Conservation (phyloP, 2,113 vertebrate species). For the Lophius piscatorius region DNA sequence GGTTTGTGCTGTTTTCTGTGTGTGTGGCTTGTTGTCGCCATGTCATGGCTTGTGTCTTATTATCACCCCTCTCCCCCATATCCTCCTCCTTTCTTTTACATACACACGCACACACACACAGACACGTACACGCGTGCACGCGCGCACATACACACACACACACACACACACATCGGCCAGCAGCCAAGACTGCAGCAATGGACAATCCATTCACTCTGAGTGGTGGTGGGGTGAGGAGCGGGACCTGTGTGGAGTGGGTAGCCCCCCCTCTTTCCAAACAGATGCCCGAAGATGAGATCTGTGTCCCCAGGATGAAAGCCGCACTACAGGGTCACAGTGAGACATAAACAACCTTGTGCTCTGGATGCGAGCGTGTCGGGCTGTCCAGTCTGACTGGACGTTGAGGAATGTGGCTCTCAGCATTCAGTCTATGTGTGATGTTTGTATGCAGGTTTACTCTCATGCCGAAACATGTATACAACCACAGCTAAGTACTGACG, state of each 20-base stretch:
- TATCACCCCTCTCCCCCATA: conserved; percentile 69
- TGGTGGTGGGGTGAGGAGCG: conserved; percentile 2
- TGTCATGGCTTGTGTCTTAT: conserved; percentile 81
- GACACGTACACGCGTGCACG: conserved; percentile 13
- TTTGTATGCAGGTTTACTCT: neutral
- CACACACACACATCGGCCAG: conserved; percentile 60
- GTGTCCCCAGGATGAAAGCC: conserved; percentile 30
- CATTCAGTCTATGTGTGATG: neutral
- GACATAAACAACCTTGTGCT: conserved; percentile 16
- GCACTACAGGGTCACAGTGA: conserved; percentile 16
- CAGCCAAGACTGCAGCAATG: conserved; percentile 76
- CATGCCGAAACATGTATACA: conserved; percentile 1
- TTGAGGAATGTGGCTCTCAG: conserved; percentile 36
- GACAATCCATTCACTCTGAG: conserved; percentile 53
- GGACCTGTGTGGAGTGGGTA: too few species aligned
- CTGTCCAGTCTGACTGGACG: conserved; percentile 10
- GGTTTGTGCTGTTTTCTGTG: conserved; percentile 79
- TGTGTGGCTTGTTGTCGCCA: conserved; percentile 75
- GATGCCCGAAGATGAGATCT: conserved; percentile 22
- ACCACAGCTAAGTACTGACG: conserved; percentile 38
- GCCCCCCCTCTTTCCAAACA: conserved; percentile 6
- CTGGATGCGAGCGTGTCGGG: conserved; percentile 5
- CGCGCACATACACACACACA: conserved; percentile 23
- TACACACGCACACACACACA: conserved; percentile 9
- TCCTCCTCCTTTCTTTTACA: conserved; percentile 15